Evolutionary conservation across 2,113 vertebrate genomes (phyloP).

Genomic region (Gulo gulo): DNA sequence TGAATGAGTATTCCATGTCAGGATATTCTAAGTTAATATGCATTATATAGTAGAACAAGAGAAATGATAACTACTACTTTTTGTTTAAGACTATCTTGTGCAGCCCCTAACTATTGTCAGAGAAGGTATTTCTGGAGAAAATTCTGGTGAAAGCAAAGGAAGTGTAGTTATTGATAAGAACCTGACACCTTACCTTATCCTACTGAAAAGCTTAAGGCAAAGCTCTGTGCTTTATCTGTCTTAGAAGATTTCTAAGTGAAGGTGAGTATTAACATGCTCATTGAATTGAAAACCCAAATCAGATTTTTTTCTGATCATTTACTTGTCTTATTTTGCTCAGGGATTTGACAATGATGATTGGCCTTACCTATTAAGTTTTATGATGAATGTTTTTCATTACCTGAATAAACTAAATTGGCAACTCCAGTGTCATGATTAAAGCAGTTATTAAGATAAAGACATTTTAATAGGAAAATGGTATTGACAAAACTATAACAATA

Average conservation of each 20-base stretch:
- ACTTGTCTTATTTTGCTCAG: background rate
- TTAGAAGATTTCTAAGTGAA: background rate
- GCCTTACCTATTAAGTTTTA: slow-evolving; percentile 36
- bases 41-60: background rate
- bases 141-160: background rate
- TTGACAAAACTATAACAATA: background rate
- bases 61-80: background rate
- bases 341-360: slow-evolving; percentile 9
- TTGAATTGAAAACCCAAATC: slow-evolving; percentile 22
- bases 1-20: background rate
- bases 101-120: background rate
- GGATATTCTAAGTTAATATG: background rate
- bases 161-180: background rate
- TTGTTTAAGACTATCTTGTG: background rate
- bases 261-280: background rate
- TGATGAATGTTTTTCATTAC: slow-evolving; percentile 10
- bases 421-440: background rate
- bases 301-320: slow-evolving; percentile 24
- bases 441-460: background rate
- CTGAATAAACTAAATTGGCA: background rate
- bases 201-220: background rate
- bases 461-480: slow-evolving; percentile 23
- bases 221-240: background rate
- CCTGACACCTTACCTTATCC: background rate
- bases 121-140: background rate